A percentile compares a stretch with the other conserved stretches of the same genome.
These are phyloP conservation scores for Amniataba percoides DNA, from an alignment of 2,797 vertebrate species.

Conservation along the genomic window DNA sequence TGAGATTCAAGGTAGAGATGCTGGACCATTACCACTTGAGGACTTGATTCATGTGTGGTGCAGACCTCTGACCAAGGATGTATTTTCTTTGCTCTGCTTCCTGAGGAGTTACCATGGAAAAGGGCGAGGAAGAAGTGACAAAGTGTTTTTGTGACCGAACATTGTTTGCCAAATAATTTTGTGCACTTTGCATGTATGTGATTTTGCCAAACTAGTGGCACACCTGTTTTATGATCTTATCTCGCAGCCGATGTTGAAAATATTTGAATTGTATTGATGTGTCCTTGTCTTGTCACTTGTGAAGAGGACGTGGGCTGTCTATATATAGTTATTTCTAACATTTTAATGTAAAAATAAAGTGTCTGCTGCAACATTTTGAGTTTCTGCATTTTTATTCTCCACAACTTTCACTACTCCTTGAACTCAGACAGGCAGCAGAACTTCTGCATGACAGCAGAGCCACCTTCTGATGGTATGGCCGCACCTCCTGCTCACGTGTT, in stretches of 20 bases:
- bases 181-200: slow-evolving; percentile 20
- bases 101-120: slow-evolving; percentile 3
- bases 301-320: slow-evolving; percentile 50
- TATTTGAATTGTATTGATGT: slow-evolving; percentile 68
- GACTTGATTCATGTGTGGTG: neutral
- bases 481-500: slow-evolving; percentile 15
- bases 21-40: neutral
- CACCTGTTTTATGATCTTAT: slow-evolving; percentile 75
- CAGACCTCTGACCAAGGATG: neutral
- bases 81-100: slow-evolving; percentile 18
- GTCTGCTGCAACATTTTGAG: slow-evolving; percentile 63
- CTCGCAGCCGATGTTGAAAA: slow-evolving; percentile 74
- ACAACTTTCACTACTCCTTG: neutral
- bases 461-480: neutral
- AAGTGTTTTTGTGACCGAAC: slow-evolving; percentile 16
- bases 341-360: slow-evolving; percentile 85
- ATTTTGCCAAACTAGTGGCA: slow-evolving; percentile 25
- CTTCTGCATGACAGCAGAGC: neutral
- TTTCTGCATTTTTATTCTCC: neutral
- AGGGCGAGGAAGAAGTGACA: slow-evolving; percentile 50
- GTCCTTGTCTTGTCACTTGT: slow-evolving; percentile 59
- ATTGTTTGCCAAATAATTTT: slow-evolving; percentile 13
- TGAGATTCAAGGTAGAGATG: neutral
- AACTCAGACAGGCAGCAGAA: neutral
- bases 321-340: slow-evolving; percentile 45